A percentile compares a stretch with the other conserved stretches of the same genome.
Conservation (phyloP, 2,113 vertebrate genomes). For the Pseudonaja textilis region DNA sequence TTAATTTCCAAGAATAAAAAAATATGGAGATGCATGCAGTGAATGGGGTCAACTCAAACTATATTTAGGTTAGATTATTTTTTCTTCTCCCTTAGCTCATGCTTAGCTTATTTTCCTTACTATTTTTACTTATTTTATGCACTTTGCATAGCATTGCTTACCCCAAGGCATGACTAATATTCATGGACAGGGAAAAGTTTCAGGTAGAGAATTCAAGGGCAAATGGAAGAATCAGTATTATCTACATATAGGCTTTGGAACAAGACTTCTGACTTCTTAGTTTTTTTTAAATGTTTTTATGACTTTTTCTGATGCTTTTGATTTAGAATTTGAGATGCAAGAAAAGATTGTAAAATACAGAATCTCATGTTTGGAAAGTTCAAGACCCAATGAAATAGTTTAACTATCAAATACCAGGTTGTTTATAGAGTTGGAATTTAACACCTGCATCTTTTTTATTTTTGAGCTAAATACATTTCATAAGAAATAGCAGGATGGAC, state of each 20-base stretch:
- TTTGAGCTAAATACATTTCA: conserved; percentile 8
- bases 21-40: background rate
- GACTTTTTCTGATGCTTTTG: background rate
- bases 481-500: conserved; percentile 22
- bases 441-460: conserved; percentile 24
- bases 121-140: background rate
- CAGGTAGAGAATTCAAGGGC: background rate
- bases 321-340: background rate
- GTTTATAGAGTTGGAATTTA: conserved; percentile 9
- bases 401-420: background rate
- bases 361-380: background rate
- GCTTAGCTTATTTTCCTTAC: background rate
- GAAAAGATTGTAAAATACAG: background rate
- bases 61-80: background rate
- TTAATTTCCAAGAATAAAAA: background rate
- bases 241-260: background rate
- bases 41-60: background rate
- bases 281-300: background rate
- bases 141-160: background rate
- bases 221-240: background rate
- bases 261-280: background rate
- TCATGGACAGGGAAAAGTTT: background rate
- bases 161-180: background rate
- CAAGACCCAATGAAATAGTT: background rate
- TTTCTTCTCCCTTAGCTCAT: background rate